phyloP scores from a whole-genome alignment of 1,140 invertebrate genomes.

The Tyrophagus putrescentiae region DNA sequence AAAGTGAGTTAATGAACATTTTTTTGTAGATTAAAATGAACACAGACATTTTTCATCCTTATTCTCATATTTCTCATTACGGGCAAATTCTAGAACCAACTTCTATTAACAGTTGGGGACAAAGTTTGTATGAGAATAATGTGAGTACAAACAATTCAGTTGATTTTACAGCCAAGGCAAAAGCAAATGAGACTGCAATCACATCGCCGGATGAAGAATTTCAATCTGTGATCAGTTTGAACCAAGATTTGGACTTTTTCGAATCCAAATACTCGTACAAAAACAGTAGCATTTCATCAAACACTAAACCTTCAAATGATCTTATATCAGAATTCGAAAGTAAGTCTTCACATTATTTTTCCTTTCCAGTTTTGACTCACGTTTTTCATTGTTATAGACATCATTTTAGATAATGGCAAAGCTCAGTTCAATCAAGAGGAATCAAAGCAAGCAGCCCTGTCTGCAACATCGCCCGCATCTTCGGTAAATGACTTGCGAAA shows the following conservation, averaged over 20 bases:
- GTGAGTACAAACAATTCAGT: no score
- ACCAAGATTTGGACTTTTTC: constrained; percentile 20
- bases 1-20: no score
- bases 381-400: neutral
- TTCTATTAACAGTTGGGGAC: no score
- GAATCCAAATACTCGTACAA: neutral
- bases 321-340: constrained; percentile 1
- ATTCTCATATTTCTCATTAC: constrained; percentile 6
- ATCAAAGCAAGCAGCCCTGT: neutral
- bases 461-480: neutral
- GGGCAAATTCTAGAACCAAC: neutral
- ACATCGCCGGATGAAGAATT: neutral
- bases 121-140: no score
- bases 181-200: neutral
- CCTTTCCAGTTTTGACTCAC: neutral
- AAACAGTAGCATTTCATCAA: neutral
- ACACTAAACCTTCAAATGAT: neutral
- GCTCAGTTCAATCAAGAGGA: neutral
- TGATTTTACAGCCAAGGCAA: constrained; percentile 4
- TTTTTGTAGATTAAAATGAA: no score
- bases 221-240: constrained; percentile 11
- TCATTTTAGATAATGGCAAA: neutral
- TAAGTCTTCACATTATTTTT: neutral
- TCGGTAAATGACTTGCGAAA: neutral
- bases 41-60: no score